phyloP scores from a whole-genome alignment of 1,140 invertebrate species.

The Drosophila funebris region DNA sequence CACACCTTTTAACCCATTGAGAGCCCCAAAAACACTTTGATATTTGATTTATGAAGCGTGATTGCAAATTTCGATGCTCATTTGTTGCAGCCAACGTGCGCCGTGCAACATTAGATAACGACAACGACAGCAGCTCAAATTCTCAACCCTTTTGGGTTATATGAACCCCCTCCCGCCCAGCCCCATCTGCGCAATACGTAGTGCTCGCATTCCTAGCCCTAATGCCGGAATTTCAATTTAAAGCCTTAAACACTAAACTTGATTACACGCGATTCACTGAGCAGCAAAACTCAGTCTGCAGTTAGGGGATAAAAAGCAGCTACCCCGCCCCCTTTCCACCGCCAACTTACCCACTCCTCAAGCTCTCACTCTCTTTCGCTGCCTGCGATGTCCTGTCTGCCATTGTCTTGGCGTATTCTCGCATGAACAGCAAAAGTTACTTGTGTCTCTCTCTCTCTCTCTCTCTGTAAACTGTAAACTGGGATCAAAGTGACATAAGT shows the following conservation, averaged over 20 bases:
- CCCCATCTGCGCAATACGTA: constrained; percentile 20
- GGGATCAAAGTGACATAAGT: constrained; percentile 79
- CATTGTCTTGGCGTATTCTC: constrained; percentile 61
- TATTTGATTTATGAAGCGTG: constrained; percentile 42
- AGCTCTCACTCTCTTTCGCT: not conserved
- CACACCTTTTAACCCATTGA: too few species aligned
- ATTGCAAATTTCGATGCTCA: constrained; percentile 47
- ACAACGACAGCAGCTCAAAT: not conserved
- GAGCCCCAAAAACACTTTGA: not conserved
- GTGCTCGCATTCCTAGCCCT: constrained; percentile 53
- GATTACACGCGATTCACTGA: constrained; percentile 65
- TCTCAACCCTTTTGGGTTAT: constrained; percentile 4
- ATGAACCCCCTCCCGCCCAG: not conserved
- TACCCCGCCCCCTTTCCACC: not conserved
- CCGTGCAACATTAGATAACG: constrained; percentile 1
- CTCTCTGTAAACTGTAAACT: too few species aligned
- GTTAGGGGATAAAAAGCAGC: not conserved
- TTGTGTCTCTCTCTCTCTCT: too few species aligned
- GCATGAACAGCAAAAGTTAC: constrained; percentile 71
- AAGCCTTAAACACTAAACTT: constrained; percentile 76
- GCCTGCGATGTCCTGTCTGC: constrained; percentile 16
- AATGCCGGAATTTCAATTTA: constrained; percentile 81
- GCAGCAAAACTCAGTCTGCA: constrained; percentile 23
- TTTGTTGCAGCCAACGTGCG: constrained; percentile 25
- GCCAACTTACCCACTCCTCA: not conserved